These are phyloP conservation scores for Entosphenus tridentatus DNA, from an alignment of 2,113 vertebrate genomes.

Conservation along the genomic window DNA sequence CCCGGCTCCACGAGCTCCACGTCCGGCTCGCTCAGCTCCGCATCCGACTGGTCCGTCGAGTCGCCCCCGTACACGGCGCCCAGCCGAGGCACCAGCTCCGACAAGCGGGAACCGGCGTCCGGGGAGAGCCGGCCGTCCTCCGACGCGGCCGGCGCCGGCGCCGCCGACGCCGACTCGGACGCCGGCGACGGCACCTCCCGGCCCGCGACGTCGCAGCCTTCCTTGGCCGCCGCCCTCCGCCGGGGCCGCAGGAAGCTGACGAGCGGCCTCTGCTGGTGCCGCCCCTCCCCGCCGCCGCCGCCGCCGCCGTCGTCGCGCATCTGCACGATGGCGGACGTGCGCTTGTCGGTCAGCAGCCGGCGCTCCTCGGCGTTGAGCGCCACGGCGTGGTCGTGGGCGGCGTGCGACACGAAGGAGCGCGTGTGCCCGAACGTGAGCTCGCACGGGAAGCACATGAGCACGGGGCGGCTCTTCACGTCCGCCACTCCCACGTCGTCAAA, in stretches of 20 bases:
- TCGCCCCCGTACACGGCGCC: too few relatives aligned
- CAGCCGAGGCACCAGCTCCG: too few relatives aligned
- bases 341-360: constrained; percentile 3
- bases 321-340: constrained; percentile 6
- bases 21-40: too few relatives aligned
- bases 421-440: constrained; percentile 2
- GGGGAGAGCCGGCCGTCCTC: too few relatives aligned
- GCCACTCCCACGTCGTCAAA: neutral
- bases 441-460: constrained; percentile 5
- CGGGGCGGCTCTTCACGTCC: neutral
- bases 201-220: too few relatives aligned
- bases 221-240: neutral
- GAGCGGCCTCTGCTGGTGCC: neutral
- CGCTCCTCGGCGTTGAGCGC: constrained; percentile 2
- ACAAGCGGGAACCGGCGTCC: too few relatives aligned
- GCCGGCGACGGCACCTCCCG: too few relatives aligned
- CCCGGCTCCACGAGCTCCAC: too few relatives aligned
- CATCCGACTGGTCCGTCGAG: too few relatives aligned
- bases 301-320: neutral
- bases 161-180: too few relatives aligned
- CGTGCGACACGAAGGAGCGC: constrained; percentile 1
- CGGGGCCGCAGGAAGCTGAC: constrained; percentile 2
- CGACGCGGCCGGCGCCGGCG: too few relatives aligned
- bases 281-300: too few relatives aligned
- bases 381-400: neutral